Evolutionary conservation across 2,797 vertebrate species (phyloP).

Genomic region (Centroberyx gerrardi): DNA sequence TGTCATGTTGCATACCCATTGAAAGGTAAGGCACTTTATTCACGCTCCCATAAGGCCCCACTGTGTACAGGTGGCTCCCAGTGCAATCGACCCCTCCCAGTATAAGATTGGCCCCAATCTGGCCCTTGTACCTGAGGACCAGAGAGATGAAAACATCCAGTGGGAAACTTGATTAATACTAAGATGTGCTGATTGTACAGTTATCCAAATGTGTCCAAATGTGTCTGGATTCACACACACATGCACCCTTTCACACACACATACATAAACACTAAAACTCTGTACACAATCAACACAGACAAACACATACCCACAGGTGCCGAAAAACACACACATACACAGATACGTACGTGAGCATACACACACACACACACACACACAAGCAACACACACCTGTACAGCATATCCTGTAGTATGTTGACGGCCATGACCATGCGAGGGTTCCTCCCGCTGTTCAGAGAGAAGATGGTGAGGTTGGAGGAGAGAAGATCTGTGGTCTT

Average conservation of each 20-base stretch:
- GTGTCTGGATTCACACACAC: not conserved
- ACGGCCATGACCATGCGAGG: constrained; percentile 82
- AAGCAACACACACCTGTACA: constrained; percentile 80
- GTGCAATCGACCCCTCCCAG: constrained; percentile 85
- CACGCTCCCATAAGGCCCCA: constrained; percentile 79
- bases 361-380: constrained; percentile 52
- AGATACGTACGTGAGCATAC: not conserved
- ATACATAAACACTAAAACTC: not conserved
- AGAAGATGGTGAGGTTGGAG: constrained; percentile 85
- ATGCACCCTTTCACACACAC: not conserved
- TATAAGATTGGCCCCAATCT: constrained; percentile 83
- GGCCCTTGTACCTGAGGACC: constrained; percentile 78
- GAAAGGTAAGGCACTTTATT: constrained; percentile 73
- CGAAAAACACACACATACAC: too few species aligned
- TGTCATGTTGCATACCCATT: constrained; percentile 76
- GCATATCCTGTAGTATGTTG: constrained; percentile 84
- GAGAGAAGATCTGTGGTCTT: constrained; percentile 84
- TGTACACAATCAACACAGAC: not conserved
- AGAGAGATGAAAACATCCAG: not conserved
- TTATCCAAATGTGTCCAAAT: not conserved
- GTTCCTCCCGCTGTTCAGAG: constrained; percentile 82
- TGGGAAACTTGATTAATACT: not conserved
- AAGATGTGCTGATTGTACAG: too few species aligned
- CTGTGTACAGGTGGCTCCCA: constrained; percentile 81
- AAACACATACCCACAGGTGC: not conserved